Conservation (phyloP, 2,797 vertebrate species). For the Xenopus petersii region DNA sequence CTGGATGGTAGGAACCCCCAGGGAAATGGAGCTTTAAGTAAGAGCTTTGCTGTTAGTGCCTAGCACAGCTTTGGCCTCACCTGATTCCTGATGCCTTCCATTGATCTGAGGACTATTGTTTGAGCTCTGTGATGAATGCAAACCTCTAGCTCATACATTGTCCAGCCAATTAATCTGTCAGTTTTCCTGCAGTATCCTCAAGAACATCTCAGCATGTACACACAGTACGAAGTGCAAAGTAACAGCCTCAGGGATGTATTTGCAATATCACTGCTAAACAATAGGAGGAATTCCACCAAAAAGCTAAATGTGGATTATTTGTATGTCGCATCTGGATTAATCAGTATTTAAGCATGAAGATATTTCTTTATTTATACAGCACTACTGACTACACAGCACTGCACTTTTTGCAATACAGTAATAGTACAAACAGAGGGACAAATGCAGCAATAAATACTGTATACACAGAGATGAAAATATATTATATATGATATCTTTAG, state of each 20-base stretch:
- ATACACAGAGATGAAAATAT: no score
- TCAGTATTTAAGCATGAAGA: slow-evolving; percentile 4
- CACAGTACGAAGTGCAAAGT: slow-evolving; percentile 8
- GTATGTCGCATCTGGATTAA: not conserved
- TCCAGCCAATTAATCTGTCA: slow-evolving; percentile 44
- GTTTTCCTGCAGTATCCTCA: slow-evolving; percentile 20
- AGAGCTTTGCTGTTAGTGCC: slow-evolving; percentile 21
- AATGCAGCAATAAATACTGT: no score
- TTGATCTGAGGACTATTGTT: slow-evolving; percentile 43
- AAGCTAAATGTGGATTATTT: slow-evolving; percentile 3
- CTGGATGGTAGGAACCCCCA: not conserved
- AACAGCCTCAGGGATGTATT: slow-evolving; percentile 17
- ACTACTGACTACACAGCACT: not conserved
- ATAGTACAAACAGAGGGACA: no score
- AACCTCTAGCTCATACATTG: slow-evolving; percentile 39
- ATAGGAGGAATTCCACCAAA: slow-evolving; percentile 3
- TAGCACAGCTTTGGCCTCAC: slow-evolving; percentile 15
- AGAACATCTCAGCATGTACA: slow-evolving; percentile 11
- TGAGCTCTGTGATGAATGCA: slow-evolving; percentile 43
- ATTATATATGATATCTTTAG: no score
- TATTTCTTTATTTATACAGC: not conserved
- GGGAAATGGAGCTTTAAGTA: slow-evolving; percentile 27
- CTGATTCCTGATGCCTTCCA: slow-evolving; percentile 31
- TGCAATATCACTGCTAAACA: not conserved
- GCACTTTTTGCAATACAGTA: no score